phyloP scores from a whole-genome alignment of 2,888 invertebrate species.

The Drosophila bunnanda region DNA sequence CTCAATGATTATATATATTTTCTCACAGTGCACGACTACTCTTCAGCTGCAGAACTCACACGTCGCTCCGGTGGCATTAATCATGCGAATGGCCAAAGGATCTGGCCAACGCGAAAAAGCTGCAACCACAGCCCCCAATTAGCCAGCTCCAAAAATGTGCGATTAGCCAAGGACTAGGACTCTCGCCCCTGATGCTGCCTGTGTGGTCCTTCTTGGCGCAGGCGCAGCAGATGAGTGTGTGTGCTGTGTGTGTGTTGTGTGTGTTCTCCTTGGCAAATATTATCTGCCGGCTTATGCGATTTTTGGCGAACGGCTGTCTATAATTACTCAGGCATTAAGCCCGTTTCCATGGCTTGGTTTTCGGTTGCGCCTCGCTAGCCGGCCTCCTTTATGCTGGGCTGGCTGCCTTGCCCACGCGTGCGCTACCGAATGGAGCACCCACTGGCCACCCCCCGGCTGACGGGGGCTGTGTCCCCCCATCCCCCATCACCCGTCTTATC shows the following conservation, averaged over 20 bases:
- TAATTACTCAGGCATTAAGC: slow-evolving; percentile 74
- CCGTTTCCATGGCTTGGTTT: slow-evolving; percentile 72
- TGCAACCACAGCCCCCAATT: slow-evolving; percentile 34
- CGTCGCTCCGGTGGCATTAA: slow-evolving; percentile 77
- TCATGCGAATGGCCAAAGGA: slow-evolving; percentile 58
- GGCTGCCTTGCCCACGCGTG: slow-evolving; percentile 75
- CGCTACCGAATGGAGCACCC: slow-evolving; percentile 62
- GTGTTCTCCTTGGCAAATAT: slow-evolving; percentile 2
- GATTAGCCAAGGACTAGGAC: slow-evolving; percentile 57
- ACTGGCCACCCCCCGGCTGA: slow-evolving; percentile 9
- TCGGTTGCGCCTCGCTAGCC: slow-evolving; percentile 80
- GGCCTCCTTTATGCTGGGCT: slow-evolving; percentile 75
- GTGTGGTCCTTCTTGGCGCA: slow-evolving; percentile 58
- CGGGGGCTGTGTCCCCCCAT: slow-evolving; percentile 1
- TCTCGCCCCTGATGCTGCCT: slow-evolving; percentile 13
- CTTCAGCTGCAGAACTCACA: slow-evolving; percentile 75
- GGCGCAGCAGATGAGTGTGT: slow-evolving; percentile 23
- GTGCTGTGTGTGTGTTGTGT: not conserved
- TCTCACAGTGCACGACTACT: slow-evolving; percentile 31
- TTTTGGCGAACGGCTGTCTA: slow-evolving; percentile 55
- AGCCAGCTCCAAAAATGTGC: slow-evolving; percentile 41
- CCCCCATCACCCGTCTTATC: slow-evolving; percentile 7
- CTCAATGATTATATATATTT: not conserved
- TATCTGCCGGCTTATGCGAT: slow-evolving; percentile 17
- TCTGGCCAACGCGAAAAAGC: slow-evolving; percentile 19